A percentile compares a stretch with the other conserved stretches of the same genome.
Conservation (phyloP, 1,140 invertebrate genomes). For the Drosophila littoralis region DNA sequence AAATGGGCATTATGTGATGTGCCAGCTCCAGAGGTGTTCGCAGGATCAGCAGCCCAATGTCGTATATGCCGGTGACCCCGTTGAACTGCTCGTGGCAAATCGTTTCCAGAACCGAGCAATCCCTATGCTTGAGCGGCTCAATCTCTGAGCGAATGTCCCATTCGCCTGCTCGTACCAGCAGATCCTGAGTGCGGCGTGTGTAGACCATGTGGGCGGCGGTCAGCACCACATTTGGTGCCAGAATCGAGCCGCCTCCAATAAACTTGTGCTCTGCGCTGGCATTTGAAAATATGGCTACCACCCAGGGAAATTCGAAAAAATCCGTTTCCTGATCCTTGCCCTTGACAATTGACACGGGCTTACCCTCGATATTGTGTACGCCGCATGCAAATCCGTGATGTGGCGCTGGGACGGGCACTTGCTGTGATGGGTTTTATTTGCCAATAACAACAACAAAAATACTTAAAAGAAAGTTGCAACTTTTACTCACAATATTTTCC, state of each 20-base stretch:
- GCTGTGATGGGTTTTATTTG: not conserved
- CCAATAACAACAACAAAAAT: too few relatives aligned
- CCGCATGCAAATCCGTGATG: not conserved
- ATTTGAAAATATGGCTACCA: not conserved
- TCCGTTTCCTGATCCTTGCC: not conserved
- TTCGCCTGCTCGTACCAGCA: constrained; percentile 87
- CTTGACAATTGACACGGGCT: not conserved
- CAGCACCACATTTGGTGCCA: constrained; percentile 7
- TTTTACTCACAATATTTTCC: too few relatives aligned
- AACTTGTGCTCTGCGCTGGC: constrained; percentile 46
- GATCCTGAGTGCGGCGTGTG: constrained; percentile 37
- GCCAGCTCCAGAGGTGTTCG: constrained; percentile 51
- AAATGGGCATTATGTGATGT: constrained; percentile 88
- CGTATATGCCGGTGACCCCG: constrained; percentile 85
- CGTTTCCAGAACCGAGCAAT: too few relatives aligned
- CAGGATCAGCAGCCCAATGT: constrained; percentile 88
- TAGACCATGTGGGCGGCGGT: not conserved
- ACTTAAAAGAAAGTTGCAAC: too few relatives aligned
- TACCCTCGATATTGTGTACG: not conserved
- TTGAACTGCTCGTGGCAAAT: constrained; percentile 84
- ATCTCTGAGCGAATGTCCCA: constrained; percentile 86
- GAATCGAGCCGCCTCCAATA: constrained; percentile 63
- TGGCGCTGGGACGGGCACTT: not conserved
- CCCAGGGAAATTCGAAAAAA: constrained; percentile 13
- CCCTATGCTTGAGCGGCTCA: too few relatives aligned